These are phyloP conservation scores for Synergus gifuensis DNA, from an alignment of 2,888 invertebrate genomes.

Conservation along the genomic window DNA sequence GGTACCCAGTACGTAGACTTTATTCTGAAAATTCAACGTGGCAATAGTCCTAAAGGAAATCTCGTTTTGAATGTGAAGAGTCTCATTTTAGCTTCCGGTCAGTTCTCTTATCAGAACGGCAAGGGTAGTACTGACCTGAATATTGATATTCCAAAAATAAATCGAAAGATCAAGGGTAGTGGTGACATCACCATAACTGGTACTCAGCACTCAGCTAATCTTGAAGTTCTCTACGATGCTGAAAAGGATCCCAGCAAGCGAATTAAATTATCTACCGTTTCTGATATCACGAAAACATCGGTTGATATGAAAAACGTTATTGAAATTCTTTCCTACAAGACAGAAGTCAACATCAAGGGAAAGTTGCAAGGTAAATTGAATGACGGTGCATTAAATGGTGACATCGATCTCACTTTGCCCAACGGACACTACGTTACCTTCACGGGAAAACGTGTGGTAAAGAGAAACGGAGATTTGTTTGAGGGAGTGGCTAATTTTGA, in stretches of 20 bases:
- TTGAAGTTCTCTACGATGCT: conserved; percentile 84
- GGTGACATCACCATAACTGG: conserved; percentile 82
- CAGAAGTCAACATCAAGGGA: conserved; percentile 78
- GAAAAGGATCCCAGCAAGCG: conserved; percentile 86
- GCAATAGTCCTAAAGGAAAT: conserved; percentile 77
- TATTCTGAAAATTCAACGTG: conserved; percentile 78
- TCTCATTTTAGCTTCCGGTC: conserved; percentile 82
- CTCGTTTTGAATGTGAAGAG: conserved; percentile 83
- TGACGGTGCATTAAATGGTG: conserved; percentile 78
- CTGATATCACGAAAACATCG: conserved; percentile 78
- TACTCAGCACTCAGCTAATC: conserved; percentile 81
- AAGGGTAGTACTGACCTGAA: conserved; percentile 82
- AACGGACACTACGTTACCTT: conserved; percentile 77
- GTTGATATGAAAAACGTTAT: conserved; percentile 83
- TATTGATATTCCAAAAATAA: conserved; percentile 81
- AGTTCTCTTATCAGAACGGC: conserved; percentile 83
- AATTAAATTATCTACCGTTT: conserved; percentile 83
- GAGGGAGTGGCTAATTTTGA: conserved; percentile 57
- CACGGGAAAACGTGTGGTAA: conserved; percentile 72
- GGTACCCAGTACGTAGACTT: conserved; percentile 79
- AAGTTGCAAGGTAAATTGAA: conserved; percentile 75
- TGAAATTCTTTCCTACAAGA: conserved; percentile 78
- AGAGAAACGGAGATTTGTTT: conserved; percentile 59
- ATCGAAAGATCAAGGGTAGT: conserved; percentile 74
- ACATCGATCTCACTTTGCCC: conserved; percentile 79